Percentiles rank a stretch among this genome's conserved stretches.
Conservation (phyloP, 2,888 invertebrate species). For the Drosophila picticornis region DNA sequence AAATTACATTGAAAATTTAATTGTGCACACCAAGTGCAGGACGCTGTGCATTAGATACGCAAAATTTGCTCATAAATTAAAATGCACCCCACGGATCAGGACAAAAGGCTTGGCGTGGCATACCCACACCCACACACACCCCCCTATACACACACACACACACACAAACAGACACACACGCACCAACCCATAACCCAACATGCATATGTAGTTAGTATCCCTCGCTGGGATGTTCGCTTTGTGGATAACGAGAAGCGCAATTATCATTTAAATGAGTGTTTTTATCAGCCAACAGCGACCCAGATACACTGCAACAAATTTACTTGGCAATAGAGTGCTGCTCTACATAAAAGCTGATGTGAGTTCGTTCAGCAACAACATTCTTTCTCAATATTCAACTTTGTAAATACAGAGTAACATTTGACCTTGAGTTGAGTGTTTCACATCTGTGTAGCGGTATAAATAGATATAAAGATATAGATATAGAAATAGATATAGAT, state of each 20-base stretch:
- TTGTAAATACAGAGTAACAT: too few species aligned
- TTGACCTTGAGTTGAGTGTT: too few species aligned
- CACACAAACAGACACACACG: background rate
- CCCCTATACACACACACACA: background rate
- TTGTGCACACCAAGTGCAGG: slow-evolving; percentile 66
- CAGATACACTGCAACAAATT: slow-evolving; percentile 1
- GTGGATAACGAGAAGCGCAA: slow-evolving; percentile 26
- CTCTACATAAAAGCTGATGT: background rate
- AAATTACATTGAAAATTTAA: slow-evolving; percentile 79
- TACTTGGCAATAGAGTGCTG: background rate
- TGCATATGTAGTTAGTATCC: slow-evolving; percentile 25
- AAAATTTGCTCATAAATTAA: slow-evolving; percentile 73
- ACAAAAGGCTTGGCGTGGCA: slow-evolving; percentile 28
- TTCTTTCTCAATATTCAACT: too few species aligned
- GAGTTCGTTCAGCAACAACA: background rate
- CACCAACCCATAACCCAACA: background rate
- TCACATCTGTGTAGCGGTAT: too few species aligned
- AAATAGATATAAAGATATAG: too few species aligned
- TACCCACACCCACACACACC: slow-evolving; percentile 1
- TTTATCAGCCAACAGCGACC: slow-evolving; percentile 15
- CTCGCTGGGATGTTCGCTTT: slow-evolving; percentile 16
- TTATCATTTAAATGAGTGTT: slow-evolving; percentile 42
- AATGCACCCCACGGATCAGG: slow-evolving; percentile 53
- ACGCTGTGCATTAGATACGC: slow-evolving; percentile 67
- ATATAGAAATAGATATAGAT: too few species aligned